These are phyloP conservation scores for Xiphophorus couchianus DNA, from an alignment of 2,113 vertebrate species.

Conservation along the genomic window DNA sequence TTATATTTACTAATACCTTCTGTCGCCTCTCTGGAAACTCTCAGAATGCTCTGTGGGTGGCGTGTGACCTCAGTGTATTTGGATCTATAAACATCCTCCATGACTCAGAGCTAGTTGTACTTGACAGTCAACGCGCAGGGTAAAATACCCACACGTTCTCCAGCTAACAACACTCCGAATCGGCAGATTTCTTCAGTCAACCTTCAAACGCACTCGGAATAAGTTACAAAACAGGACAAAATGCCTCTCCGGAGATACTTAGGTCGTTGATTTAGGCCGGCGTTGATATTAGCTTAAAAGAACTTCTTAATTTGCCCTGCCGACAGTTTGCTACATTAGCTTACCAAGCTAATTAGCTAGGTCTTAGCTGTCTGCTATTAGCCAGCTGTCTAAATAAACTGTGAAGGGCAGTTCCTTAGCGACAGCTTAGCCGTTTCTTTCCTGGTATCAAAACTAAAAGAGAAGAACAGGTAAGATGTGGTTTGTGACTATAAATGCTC, in stretches of 20 bases:
- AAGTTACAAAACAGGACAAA: neutral
- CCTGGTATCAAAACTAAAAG: neutral
- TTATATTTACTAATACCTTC: no score
- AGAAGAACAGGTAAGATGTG: conserved; percentile 40
- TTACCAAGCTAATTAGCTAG: conserved; percentile 37
- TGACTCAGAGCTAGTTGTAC: conserved; percentile 8
- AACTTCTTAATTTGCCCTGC: neutral
- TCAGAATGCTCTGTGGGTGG: no score
- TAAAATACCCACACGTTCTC: accelerated
- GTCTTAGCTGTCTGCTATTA: conserved; percentile 16
- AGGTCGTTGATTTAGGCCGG: neutral
- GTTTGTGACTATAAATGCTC: neutral
- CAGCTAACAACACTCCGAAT: conserved; percentile 42
- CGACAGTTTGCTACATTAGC: conserved; percentile 2
- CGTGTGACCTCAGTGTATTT: neutral
- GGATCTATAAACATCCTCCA: neutral
- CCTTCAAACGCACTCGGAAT: neutral
- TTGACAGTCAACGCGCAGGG: conserved; percentile 18
- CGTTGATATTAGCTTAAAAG: conserved; percentile 2
- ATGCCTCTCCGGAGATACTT: neutral
- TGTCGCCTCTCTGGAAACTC: no score
- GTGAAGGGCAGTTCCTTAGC: neutral
- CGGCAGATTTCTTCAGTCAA: conserved; percentile 23
- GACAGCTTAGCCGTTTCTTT: neutral
- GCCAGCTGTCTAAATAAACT: conserved; percentile 3